phyloP scores from a whole-genome alignment of 1,140 invertebrate genomes.

The Nebria ingens region DNA sequence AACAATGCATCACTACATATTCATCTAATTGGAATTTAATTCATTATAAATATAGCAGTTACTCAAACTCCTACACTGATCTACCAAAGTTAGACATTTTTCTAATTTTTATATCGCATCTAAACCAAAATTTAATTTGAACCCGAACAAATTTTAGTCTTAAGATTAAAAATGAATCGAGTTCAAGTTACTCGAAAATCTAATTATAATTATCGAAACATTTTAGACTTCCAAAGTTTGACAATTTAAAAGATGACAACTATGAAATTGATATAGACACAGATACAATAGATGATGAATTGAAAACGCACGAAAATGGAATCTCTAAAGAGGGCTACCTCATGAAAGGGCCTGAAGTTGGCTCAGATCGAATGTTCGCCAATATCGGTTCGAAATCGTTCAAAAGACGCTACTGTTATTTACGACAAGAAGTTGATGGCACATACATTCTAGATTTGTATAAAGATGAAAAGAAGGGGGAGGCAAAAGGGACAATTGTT shows the following conservation, averaged over 20 bases:
- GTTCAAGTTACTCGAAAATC: not conserved
- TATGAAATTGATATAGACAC: slow-evolving; percentile 80
- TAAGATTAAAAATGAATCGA: too few species aligned
- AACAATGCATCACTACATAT: slow-evolving; percentile 79
- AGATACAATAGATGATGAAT: slow-evolving; percentile 70
- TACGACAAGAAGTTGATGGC: slow-evolving; percentile 80
- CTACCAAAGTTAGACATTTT: slow-evolving; percentile 58
- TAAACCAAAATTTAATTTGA: too few species aligned
- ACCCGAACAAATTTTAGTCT: too few species aligned
- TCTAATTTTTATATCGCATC: too few species aligned
- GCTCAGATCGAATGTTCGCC: slow-evolving; percentile 71
- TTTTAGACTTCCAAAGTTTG: slow-evolving; percentile 46
- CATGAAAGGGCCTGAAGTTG: slow-evolving; percentile 79
- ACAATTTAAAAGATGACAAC: slow-evolving; percentile 66
- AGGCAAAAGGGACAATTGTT: slow-evolving; percentile 83
- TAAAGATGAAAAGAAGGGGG: slow-evolving; percentile 85
- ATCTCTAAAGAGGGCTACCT: slow-evolving; percentile 84
- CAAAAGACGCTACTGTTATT: slow-evolving; percentile 79
- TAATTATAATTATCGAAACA: not conserved
- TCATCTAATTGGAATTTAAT: slow-evolving; percentile 77
- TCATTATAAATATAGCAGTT: slow-evolving; percentile 77
- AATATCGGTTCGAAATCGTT: slow-evolving; percentile 83
- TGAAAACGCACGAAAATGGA: slow-evolving; percentile 50
- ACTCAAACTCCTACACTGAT: slow-evolving; percentile 74
- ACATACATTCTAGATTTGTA: slow-evolving; percentile 84